phyloP scores from a whole-genome alignment of 1,140 invertebrate genomes.

The Ooceraea biroi region DNA sequence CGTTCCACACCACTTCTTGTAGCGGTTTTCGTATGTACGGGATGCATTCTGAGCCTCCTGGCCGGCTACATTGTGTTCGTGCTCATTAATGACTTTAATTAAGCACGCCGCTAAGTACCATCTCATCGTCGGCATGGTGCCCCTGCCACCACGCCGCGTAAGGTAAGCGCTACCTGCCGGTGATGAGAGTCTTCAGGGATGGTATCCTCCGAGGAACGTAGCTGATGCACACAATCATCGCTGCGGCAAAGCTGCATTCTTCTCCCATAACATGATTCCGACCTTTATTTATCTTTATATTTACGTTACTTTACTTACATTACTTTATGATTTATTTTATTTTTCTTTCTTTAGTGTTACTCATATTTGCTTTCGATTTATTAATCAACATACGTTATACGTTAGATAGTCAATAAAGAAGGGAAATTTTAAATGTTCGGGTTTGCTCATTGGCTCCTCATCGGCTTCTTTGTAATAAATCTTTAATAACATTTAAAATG shows the following conservation, averaged over 20 bases:
- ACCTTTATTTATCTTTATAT: constrained; percentile 13
- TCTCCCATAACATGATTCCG: constrained; percentile 14
- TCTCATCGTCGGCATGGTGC: constrained; percentile 19
- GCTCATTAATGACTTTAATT: constrained; percentile 58
- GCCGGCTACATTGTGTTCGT: constrained; percentile 53
- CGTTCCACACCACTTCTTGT: constrained; percentile 35
- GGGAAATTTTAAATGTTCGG: neutral
- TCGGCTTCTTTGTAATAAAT: too few relatives aligned
- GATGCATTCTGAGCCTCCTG: neutral
- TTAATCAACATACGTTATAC: too few relatives aligned
- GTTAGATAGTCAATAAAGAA: constrained; percentile 26
- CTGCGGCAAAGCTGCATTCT: constrained; percentile 25
- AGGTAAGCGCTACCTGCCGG: neutral
- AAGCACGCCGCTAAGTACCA: constrained; percentile 40
- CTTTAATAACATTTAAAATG: too few relatives aligned
- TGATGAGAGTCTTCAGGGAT: constrained; percentile 15
- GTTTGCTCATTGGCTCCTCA: too few relatives aligned
- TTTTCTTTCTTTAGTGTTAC: neutral
- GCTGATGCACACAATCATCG: constrained; percentile 10
- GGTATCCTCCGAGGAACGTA: constrained; percentile 14
- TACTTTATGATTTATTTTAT: neutral
- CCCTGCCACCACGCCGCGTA: too few relatives aligned
- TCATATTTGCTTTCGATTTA: neutral
- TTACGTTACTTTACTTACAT: neutral
- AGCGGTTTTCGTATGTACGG: constrained; percentile 39